A percentile compares a stretch with the other conserved stretches of the same genome.
phyloP scores from a whole-genome alignment of 2,113 vertebrate genomes.

The Pandion haliaetus region DNA sequence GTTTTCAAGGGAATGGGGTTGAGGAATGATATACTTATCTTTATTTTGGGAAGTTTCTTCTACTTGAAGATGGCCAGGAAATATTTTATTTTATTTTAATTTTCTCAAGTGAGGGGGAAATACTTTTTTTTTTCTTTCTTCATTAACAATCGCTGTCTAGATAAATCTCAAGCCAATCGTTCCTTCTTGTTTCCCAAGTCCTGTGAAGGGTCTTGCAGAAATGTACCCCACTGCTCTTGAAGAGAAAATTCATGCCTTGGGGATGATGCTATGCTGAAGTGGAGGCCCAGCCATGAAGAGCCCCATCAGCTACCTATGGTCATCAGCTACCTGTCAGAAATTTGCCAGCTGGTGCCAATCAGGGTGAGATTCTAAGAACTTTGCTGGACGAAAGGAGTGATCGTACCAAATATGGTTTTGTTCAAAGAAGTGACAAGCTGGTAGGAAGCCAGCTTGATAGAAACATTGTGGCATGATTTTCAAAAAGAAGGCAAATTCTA shows the following conservation, averaged over 20 bases:
- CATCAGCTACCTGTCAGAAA: not conserved
- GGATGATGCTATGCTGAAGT: not conserved
- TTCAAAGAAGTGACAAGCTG: not conserved
- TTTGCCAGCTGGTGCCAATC: not conserved
- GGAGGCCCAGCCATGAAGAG: not conserved
- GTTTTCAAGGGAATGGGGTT: not conserved
- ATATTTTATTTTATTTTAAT: not conserved
- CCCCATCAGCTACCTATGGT: not conserved
- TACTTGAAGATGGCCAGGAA: not conserved
- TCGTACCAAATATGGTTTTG: not conserved
- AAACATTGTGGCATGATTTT: not conserved
- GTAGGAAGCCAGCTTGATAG: not conserved
- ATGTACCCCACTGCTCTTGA: not conserved
- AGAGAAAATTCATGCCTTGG: not conserved
- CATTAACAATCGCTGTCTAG: not conserved
- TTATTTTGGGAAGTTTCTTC: not conserved
- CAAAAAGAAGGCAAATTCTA: not conserved
- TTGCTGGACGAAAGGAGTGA: not conserved
- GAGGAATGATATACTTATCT: not conserved
- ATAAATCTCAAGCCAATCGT: not conserved
- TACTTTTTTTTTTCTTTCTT: not conserved
- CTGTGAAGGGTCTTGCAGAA: not conserved
- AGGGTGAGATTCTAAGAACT: not conserved
- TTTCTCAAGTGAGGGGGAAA: not conserved
- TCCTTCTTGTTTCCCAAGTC: not conserved